These are phyloP conservation scores for Falco cherrug DNA, from an alignment of 2,797 vertebrate genomes.

Conservation along the genomic window DNA sequence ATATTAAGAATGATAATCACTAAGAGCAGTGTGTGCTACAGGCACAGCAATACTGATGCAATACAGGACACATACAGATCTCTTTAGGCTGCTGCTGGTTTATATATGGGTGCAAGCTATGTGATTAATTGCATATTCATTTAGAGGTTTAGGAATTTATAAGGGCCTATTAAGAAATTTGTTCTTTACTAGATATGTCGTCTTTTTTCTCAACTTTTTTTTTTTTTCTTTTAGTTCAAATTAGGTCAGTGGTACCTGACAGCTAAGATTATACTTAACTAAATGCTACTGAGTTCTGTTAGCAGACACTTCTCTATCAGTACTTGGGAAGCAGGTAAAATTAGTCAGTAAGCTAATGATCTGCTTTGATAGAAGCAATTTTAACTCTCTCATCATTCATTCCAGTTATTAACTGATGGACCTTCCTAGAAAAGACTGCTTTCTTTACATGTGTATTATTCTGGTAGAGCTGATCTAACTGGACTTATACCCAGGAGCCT, in stretches of 20 bases:
- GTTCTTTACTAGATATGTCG: background rate
- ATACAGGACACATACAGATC: background rate
- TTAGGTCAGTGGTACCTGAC: background rate
- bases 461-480: background rate
- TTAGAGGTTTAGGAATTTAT: background rate
- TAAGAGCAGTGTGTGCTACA: background rate
- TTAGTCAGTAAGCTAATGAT: conserved; percentile 7
- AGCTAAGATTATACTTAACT: background rate
- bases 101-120: background rate
- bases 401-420: background rate
- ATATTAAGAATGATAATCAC: background rate
- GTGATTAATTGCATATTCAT: background rate
- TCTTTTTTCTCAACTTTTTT: background rate
- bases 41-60: background rate
- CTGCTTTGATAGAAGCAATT: background rate
- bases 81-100: background rate
- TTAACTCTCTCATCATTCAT: background rate
- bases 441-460: background rate
- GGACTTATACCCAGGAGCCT: background rate
- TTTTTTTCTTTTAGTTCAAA: background rate
- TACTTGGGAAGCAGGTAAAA: background rate
- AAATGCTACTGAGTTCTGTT: background rate
- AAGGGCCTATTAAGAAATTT: background rate
- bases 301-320: background rate
- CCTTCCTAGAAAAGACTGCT: background rate